Percentiles rank a stretch among this genome's conserved stretches.
Conservation (phyloP, 1,140 invertebrate species). For the Pemphigus obesinymphae region DNA sequence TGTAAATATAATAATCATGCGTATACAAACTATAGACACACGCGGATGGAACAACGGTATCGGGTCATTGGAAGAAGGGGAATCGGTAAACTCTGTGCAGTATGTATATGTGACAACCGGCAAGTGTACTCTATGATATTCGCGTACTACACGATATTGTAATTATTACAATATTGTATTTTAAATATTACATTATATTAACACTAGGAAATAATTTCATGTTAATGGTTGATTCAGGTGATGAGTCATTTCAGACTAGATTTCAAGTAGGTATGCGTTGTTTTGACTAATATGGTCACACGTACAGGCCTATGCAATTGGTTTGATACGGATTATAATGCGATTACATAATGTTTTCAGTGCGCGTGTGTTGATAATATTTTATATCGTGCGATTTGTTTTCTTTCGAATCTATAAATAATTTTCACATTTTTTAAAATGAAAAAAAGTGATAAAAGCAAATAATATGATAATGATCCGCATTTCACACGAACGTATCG, state of each 20-base stretch:
- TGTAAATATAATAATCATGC: not conserved
- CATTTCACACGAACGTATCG: too few relatives aligned
- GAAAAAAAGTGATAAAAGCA: too few relatives aligned
- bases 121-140: not conserved
- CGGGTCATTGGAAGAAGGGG: not conserved
- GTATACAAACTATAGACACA: not conserved
- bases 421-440: too few relatives aligned
- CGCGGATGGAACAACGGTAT: not conserved
- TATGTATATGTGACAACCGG: not conserved
- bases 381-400: too few relatives aligned
- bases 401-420: too few relatives aligned
- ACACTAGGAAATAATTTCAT: not conserved
- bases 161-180: not conserved
- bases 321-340: too few relatives aligned
- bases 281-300: too few relatives aligned
- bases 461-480: too few relatives aligned
- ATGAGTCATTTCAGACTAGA: not conserved
- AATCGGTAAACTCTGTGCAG: not conserved
- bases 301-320: too few relatives aligned
- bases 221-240: not conserved
- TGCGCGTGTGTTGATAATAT: too few relatives aligned
- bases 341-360: too few relatives aligned
- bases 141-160: not conserved
- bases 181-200: not conserved
- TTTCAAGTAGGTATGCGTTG: not conserved